Evolutionary conservation across 2,888 invertebrate species (phyloP), one percentile per base, ranked within the genome.

Genomic region (Athetis lepigone): DNA sequence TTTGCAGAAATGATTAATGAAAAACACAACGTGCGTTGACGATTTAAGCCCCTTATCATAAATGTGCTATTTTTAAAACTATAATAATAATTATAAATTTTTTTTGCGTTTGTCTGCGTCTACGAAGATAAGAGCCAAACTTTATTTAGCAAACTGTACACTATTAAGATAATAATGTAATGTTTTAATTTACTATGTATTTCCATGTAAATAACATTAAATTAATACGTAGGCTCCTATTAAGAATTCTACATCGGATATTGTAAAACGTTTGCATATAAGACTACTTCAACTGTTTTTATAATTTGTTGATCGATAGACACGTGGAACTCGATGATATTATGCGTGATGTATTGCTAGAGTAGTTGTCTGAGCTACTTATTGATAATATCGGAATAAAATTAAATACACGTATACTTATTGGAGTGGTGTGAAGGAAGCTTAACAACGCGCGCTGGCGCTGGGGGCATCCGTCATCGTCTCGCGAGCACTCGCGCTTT

Each of bases 401-500:
- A 51, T 25, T 16, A 46, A 62, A 39, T 42, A 47, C 29, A 39
- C 40, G 67, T 37, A 47, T 37, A 39, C 40, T 70, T 37, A 21
- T 51, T 27, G 40, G 29, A 43, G 42, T 49, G 50, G 68, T 77
- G 75, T 75, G 69, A 74, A 75, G 63, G 71, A 71, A 70, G 75
- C 62, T 76, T 56, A 80, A 81, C 79, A 79, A 80, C 75, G 79
- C 75, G 69, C 65, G 43, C 56, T 13, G n/a, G 49, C 70, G 83
- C 76, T 80, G 73, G 76, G 75, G 82, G 85, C 85, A 86, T 88
- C 89, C 87, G 90, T 90, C 90, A 89, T 85, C 88, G 89, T 89
- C 85, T 85, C 82, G 79, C 83, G 83, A 81, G 78, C 82, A 71
- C 73, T 72, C 21, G 62, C 27, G 68, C 86, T 86, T 90, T 90